phyloP scores from a whole-genome alignment of 2,888 invertebrate species.

The Hyposoter dolosus region DNA sequence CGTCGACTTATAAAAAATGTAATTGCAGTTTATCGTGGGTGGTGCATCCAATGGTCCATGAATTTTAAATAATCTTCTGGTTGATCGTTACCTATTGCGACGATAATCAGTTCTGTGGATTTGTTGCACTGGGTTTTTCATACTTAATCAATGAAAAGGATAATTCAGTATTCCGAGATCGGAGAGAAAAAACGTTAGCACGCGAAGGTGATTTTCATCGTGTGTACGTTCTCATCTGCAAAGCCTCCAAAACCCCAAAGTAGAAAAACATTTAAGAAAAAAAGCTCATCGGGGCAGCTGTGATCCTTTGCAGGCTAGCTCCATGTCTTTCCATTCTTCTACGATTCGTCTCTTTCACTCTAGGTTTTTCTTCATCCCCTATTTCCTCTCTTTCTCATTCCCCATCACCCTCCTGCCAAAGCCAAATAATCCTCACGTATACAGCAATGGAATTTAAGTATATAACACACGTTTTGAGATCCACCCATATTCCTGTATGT shows the following conservation, averaged over 20 bases:
- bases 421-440: conserved; percentile 71
- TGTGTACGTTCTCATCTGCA: conserved; percentile 36
- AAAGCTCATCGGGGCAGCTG: conserved; percentile 78
- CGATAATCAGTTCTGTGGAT: neutral
- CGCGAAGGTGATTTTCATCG: conserved; percentile 48
- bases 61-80: neutral
- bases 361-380: conserved; percentile 43
- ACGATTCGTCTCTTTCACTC: conserved; percentile 54
- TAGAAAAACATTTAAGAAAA: conserved; percentile 73
- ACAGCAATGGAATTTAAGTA: conserved; percentile 5
- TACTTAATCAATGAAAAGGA: neutral
- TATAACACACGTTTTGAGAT: neutral
- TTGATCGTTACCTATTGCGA: neutral
- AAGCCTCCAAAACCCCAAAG: conserved; percentile 64
- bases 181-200: conserved; percentile 22
- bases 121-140: neutral
- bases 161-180: neutral
- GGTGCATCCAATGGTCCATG: too few species aligned
- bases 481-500: neutral
- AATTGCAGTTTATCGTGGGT: too few species aligned
- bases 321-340: conserved; percentile 68
- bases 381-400: conserved; percentile 39
- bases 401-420: conserved; percentile 52
- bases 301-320: conserved; percentile 71
- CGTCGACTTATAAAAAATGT: too few species aligned